Evolutionary conservation across 2,888 invertebrate genomes (phyloP), one percentile per base, ranked within the genome.

Genomic region (Crossocerus cetratus): DNA sequence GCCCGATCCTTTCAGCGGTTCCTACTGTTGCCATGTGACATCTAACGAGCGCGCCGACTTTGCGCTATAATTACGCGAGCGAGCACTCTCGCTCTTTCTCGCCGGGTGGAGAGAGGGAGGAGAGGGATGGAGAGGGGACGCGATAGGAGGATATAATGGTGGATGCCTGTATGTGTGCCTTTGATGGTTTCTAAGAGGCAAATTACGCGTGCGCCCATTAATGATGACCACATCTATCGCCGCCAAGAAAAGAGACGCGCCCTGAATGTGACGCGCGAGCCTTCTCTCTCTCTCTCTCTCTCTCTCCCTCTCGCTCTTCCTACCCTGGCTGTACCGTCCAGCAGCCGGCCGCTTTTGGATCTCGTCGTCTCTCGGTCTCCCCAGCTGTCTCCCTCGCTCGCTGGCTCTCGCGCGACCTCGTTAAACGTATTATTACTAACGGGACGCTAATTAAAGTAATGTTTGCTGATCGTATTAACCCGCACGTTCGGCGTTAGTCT

Each of bases 31-130:
- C 69, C 71, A 21, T 43, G 55, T 21, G 65, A 67, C 58, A 55
- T 72, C 54, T 73, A 72, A 68, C 57, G 70, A 73, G 58, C 66
- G 22, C 69, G 43, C 43, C 22, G 55, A 66, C 69, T 62, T 75
- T 62, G 43, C 57, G 65, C 54, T 72, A 73, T 75, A 82, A 81
- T 81, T 82, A 80, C 69, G 22, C 59, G 49, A 65, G 42, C 70
- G 20, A 32, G 32, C 32, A 32, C 32, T 32, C 32, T 32, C 32
- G 32, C 32, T 32, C 32, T 32, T 32, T 32, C 32, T 11, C 32
- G 3, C 32, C 1, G 32, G 32, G 11, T 5, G 23, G 2, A 32
- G 23, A 2, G 8, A 32, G 4, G 23, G 8, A 8, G 8, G 32
- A 32, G 32, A 32, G 32, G 1, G 32, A 32, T n/a, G n/a, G 32